phyloP scores from a whole-genome alignment of 2,113 vertebrate genomes.

The Oncorhynchus mykiss region DNA sequence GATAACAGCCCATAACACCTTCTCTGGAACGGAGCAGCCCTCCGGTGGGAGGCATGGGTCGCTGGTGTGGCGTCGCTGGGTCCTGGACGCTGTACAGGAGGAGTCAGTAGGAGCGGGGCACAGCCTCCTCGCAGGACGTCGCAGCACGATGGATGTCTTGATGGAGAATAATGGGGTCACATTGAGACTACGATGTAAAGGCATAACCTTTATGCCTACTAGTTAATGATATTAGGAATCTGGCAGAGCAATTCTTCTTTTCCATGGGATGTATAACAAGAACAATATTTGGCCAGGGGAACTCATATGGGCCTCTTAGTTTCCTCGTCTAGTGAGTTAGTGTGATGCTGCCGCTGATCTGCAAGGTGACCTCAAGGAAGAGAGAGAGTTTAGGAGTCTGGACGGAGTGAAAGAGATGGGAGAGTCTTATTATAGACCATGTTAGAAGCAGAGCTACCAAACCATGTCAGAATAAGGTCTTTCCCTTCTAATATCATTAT shows the following conservation, averaged over 20 bases:
- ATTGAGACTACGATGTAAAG: constrained; percentile 73
- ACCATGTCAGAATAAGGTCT: no score
- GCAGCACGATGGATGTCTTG: constrained; percentile 62
- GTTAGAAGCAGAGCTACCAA: background rate
- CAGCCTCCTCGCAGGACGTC: constrained; percentile 58
- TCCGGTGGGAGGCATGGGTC: constrained; percentile 49
- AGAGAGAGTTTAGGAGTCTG: constrained; percentile 17
- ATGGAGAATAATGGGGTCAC: constrained; percentile 77
- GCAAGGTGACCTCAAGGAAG: constrained; percentile 54
- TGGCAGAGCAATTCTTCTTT: constrained; percentile 58
- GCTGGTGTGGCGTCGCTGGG: constrained; percentile 27
- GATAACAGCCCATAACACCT: constrained; percentile 80
- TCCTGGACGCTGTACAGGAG: constrained; percentile 63
- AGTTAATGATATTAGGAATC: constrained; percentile 67
- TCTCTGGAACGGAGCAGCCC: constrained; percentile 66
- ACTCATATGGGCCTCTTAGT: constrained; percentile 41
- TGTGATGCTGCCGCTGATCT: constrained; percentile 28
- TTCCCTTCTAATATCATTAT: no score
- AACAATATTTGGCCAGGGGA: constrained; percentile 50
- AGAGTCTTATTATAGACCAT: background rate
- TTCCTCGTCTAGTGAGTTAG: constrained; percentile 36
- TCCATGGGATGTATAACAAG: constrained; percentile 44
- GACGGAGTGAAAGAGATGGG: background rate
- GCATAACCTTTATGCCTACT: constrained; percentile 69
- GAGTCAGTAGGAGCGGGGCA: constrained; percentile 26